A percentile compares a stretch with the other conserved stretches of the same genome.
Conservation (phyloP, 2,113 vertebrate genomes). For the Aldabrachelys gigantea region DNA sequence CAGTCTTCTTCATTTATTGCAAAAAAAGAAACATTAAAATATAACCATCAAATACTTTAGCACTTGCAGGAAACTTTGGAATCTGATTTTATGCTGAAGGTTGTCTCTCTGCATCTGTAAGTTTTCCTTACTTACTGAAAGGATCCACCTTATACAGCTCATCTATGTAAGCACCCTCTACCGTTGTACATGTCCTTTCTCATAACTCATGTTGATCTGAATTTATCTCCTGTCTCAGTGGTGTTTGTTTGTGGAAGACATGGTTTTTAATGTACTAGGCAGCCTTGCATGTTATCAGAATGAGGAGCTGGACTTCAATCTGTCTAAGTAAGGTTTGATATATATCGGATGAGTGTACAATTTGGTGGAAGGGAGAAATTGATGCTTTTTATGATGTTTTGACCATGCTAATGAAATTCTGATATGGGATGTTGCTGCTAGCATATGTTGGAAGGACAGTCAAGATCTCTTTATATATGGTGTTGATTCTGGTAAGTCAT, state of each 20-base stretch:
- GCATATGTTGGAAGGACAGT: neutral
- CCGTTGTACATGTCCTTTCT: neutral
- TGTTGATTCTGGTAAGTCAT: neutral
- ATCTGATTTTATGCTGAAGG: neutral
- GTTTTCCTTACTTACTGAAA: neutral
- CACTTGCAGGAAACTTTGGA: neutral
- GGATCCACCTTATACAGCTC: neutral
- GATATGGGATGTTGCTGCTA: neutral
- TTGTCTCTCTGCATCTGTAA: neutral
- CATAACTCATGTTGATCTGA: neutral
- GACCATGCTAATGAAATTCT: neutral
- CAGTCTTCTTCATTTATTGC: neutral
- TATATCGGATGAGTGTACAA: neutral
- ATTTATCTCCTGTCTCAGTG: neutral
- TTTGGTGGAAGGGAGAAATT: neutral
- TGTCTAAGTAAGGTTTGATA: neutral
- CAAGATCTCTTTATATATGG: neutral
- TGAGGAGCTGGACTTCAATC: neutral
- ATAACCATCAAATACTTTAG: neutral
- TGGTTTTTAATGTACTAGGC: neutral
- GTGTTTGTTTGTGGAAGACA: neutral
- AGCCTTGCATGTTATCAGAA: neutral
- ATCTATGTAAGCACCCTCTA: neutral
- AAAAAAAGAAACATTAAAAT: neutral
- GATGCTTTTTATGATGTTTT: slow-evolving; percentile 17